Evolutionary conservation across 2,797 vertebrate species (phyloP).

Genomic region (Taenioides sp.): DNA sequence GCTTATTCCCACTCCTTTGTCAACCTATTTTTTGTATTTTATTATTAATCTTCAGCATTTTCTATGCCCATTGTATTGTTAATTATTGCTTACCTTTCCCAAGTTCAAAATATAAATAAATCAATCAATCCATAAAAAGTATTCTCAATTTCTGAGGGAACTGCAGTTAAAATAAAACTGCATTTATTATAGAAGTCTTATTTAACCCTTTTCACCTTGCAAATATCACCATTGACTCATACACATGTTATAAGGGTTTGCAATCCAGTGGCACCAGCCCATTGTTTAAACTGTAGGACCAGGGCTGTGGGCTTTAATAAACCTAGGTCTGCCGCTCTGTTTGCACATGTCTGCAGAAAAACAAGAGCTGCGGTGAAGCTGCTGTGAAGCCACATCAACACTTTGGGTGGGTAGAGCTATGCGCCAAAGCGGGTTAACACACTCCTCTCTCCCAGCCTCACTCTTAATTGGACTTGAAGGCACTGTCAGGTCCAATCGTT

Average conservation of each 20-base stretch:
- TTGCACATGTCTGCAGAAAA: conserved; percentile 55
- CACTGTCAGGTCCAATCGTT: conserved; percentile 76
- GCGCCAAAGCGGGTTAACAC: conserved; percentile 67
- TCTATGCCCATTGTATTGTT: too few species aligned
- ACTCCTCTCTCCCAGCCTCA: conserved; percentile 63
- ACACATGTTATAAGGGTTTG: conserved; percentile 33
- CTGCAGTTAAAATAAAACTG: background rate
- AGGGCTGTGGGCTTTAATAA: conserved; percentile 51
- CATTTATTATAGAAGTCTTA: background rate
- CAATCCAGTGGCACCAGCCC: conserved; percentile 37
- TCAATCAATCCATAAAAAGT: background rate
- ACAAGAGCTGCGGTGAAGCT: conserved; percentile 29
- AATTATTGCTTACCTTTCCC: too few species aligned
- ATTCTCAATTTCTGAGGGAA: too few species aligned
- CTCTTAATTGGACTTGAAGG: conserved; percentile 79
- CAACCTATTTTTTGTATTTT: too few species aligned
- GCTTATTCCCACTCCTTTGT: too few species aligned
- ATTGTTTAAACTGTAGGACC: conserved; percentile 34
- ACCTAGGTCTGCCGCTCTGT: conserved; percentile 51
- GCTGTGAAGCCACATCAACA: conserved; percentile 64
- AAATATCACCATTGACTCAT: conserved; percentile 12
- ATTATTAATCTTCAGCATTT: too few species aligned
- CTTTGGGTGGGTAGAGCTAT: conserved; percentile 57
- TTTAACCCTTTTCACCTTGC: background rate
- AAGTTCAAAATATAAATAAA: background rate